phyloP scores from a whole-genome alignment of 2,113 vertebrate genomes.

The Ceyx melanurus region DNA sequence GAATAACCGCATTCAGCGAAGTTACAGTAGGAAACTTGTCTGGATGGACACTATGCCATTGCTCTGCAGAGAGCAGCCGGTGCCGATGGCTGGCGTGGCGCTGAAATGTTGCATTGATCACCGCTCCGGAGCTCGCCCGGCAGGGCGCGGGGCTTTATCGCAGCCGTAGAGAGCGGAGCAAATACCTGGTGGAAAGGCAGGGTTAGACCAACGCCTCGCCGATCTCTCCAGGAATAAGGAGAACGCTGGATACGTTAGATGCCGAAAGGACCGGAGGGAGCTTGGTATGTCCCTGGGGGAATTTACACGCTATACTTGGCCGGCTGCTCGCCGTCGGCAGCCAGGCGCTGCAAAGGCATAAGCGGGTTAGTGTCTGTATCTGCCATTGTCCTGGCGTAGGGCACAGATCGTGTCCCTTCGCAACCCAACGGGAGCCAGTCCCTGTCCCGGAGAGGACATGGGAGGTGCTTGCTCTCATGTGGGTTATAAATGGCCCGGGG shows the following conservation, averaged over 20 bases:
- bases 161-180: not conserved
- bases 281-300: not conserved
- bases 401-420: not conserved
- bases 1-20: slow-evolving; percentile 44
- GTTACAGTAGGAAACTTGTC: slow-evolving; percentile 63
- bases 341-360: not conserved
- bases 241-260: not conserved
- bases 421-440: not conserved
- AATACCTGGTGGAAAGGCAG: not conserved
- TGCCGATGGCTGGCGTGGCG: not conserved
- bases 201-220: not conserved
- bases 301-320: not conserved
- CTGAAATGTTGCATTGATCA: not conserved
- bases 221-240: not conserved
- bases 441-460: not conserved
- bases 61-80: slow-evolving; percentile 14
- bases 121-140: not conserved
- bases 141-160: not conserved
- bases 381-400: not conserved
- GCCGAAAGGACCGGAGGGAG: not conserved
- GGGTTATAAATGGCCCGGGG: not conserved
- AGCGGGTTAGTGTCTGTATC: not conserved
- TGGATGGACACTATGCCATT: not conserved
- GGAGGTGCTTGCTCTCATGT: not conserved
- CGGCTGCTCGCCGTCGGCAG: not conserved